phyloP scores from a whole-genome alignment of 1,140 invertebrate species.

The Orchesella cincta region DNA sequence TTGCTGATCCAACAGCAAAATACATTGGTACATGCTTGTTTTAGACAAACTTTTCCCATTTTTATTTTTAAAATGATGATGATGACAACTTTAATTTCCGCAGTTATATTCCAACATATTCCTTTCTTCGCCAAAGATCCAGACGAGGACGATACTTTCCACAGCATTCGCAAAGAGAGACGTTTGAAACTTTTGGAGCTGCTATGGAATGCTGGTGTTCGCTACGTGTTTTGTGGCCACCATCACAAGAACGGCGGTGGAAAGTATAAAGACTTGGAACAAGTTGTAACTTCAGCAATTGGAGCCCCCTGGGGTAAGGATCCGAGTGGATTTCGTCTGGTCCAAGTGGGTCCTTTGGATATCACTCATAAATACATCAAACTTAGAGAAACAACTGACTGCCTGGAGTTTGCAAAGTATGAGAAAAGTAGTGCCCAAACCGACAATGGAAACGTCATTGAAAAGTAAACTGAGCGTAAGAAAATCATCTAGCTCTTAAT shows the following conservation, averaged over 20 bases:
- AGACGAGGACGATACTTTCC: slow-evolving; percentile 57
- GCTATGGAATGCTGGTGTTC: slow-evolving; percentile 58
- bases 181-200: slow-evolving; percentile 57
- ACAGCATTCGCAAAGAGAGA: slow-evolving; percentile 56
- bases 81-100: slow-evolving; percentile 49
- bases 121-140: slow-evolving; percentile 59
- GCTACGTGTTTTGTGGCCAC: slow-evolving; percentile 63
- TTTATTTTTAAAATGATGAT: neutral
- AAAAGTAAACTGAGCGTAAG: neutral
- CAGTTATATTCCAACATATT: slow-evolving; percentile 64
- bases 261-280: slow-evolving; percentile 58
- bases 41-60: neutral
- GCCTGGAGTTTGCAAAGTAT: neutral
- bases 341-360: slow-evolving; percentile 54
- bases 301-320: slow-evolving; percentile 59
- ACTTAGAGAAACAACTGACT: slow-evolving; percentile 41
- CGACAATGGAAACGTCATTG: neutral
- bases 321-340: slow-evolving; percentile 59
- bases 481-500: too few species aligned
- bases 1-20: slow-evolving; percentile 30
- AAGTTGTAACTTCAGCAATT: slow-evolving; percentile 62
- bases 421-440: too few species aligned
- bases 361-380: slow-evolving; percentile 57
- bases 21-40: slow-evolving; percentile 41
- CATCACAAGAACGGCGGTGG: slow-evolving; percentile 61